Base-by-base conservation (phyloP, 2,113 vertebrate species). In the Notarius quadriscutis region DNA sequence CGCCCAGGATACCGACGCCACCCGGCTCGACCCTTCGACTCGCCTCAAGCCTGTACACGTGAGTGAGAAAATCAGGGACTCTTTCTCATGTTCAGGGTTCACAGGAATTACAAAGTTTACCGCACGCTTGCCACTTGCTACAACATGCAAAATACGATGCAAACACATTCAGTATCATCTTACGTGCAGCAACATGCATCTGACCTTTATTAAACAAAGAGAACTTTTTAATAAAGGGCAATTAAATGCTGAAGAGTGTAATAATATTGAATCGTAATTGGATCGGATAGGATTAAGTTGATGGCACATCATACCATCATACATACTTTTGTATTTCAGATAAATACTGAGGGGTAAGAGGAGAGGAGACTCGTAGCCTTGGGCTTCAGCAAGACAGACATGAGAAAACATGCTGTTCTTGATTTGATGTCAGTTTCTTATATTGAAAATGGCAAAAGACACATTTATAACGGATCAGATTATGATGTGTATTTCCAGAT, bases 31-130 rank as follows among this genome's bases (percentile, higher is more conserved):
- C 93, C 95, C 25, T 63, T 96, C 81, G 95, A 91, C 51, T 96
- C 96, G 7, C 89, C 94, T 15, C 91, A 95, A 51, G 93, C 93
- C 89, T 98, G 97, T 92, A 96, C 94, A 91, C 94, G 97, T 98
- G 93, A 96, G 94, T 48, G 22, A 57, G 18, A 25, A 11, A 71
- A 62, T 60, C 30, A 15, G 78, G 17, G 34, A 27, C 25, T 34
- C 30, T 58, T 30, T 60, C 34, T 60, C 58, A 34, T 27, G 12
- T 17, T 3, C 53, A 27, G 75, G 1, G 50, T 53, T 74, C 71
- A 48, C 41, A 51, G 48, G 74, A 77, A 53, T 75, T 4, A 75
- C 34, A 71, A 69, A 69, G 65, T 72, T 48, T 18, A 74, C 34
- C 41, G 11, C 22, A n/a, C 22, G 30, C 51, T 4, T 25, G 48